Conservation (phyloP, 2,888 invertebrate species). For the Epirrhoe alternata region DNA sequence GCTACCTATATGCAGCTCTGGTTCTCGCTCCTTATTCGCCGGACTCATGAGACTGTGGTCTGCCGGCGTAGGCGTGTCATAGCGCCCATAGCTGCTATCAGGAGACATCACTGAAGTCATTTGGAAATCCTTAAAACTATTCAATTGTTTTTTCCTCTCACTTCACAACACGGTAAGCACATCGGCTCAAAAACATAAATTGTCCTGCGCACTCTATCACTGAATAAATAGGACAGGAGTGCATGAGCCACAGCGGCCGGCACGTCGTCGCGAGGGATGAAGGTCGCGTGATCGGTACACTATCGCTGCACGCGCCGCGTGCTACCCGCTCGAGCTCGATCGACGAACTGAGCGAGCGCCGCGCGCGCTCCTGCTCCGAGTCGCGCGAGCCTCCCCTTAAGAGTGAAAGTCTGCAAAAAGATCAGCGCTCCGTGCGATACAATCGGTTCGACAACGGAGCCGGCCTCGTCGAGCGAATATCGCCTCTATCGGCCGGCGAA, state of each 20-base stretch:
- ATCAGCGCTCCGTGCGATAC: slow-evolving; percentile 81
- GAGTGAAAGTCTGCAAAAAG: slow-evolving; percentile 86
- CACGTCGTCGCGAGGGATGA: slow-evolving; percentile 78
- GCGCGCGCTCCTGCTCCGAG: slow-evolving; percentile 76
- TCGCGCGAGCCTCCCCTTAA: slow-evolving; percentile 78
- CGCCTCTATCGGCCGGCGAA: slow-evolving; percentile 79
- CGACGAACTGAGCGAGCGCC: slow-evolving; percentile 82
- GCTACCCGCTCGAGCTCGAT: slow-evolving; percentile 84
- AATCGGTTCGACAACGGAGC: slow-evolving; percentile 74
- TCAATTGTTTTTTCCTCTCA: slow-evolving; percentile 67
- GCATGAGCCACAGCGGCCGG: slow-evolving; percentile 67
- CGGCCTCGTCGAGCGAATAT: slow-evolving; percentile 74
- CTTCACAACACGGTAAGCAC: slow-evolving; percentile 80
- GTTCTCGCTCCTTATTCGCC: slow-evolving; percentile 84
- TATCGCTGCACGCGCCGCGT: slow-evolving; percentile 75
- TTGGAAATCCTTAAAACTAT: slow-evolving; percentile 61
- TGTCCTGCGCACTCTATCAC: slow-evolving; percentile 64
- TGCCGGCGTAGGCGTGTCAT: slow-evolving; percentile 82
- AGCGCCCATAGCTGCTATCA: slow-evolving; percentile 87
- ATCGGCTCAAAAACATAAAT: slow-evolving; percentile 62
- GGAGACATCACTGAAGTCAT: slow-evolving; percentile 87
- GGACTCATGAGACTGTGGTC: slow-evolving; percentile 78
- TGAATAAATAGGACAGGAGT: slow-evolving; percentile 73
- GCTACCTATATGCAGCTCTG: slow-evolving; percentile 90
- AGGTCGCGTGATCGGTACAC: slow-evolving; percentile 70